Percentiles rank a stretch among this genome's conserved stretches.
Conservation (phyloP, 2,797 vertebrate species). For the Ctenopoma kingsleyae region DNA sequence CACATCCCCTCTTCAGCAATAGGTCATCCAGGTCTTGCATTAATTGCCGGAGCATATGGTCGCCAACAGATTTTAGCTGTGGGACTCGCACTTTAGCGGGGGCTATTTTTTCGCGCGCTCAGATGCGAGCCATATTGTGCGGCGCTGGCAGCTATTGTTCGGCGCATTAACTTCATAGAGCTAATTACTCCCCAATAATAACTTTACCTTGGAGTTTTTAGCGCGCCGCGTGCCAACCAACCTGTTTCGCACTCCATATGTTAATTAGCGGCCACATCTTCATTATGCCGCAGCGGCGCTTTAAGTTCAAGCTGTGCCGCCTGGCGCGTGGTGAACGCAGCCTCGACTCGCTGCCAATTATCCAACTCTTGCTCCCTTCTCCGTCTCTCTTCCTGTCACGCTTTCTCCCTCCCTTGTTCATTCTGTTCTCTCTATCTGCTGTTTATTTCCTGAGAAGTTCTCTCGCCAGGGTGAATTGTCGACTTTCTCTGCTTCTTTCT, state of each 20-base stretch:
- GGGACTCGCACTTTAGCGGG: slow-evolving; percentile 96
- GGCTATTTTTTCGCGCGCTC: slow-evolving; percentile 92
- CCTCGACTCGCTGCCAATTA: slow-evolving; percentile 95
- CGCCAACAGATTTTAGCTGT: slow-evolving; percentile 97
- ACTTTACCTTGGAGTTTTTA: slow-evolving; percentile 99
- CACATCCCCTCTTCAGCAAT: slow-evolving; percentile 86
- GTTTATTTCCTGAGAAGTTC: slow-evolving; percentile 61
- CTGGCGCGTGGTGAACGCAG: slow-evolving; percentile 91
- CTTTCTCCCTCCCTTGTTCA: slow-evolving; percentile 60
- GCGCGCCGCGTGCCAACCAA: slow-evolving; percentile 96
- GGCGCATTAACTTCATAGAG: slow-evolving; percentile 99
- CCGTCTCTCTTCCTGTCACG: slow-evolving; percentile 55
- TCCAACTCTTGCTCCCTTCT: slow-evolving; percentile 83
- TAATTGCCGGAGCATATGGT: slow-evolving; percentile 99
- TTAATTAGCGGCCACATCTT: slow-evolving; percentile 99
- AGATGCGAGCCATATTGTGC: slow-evolving; percentile 99
- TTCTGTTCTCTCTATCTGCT: slow-evolving; percentile 64
- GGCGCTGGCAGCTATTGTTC: slow-evolving; percentile 99
- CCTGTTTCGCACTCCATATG: slow-evolving; percentile 99
- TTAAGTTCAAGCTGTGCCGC: slow-evolving; percentile 99
- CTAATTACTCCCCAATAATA: slow-evolving; percentile 99
- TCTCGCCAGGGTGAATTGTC: slow-evolving; percentile 50
- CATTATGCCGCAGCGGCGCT: slow-evolving; percentile 98
- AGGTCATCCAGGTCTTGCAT: slow-evolving; percentile 96
- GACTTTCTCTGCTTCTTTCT: slow-evolving; percentile 47